phyloP scores from a whole-genome alignment of 2,113 vertebrate species.

The Odontesthes bonariensis region DNA sequence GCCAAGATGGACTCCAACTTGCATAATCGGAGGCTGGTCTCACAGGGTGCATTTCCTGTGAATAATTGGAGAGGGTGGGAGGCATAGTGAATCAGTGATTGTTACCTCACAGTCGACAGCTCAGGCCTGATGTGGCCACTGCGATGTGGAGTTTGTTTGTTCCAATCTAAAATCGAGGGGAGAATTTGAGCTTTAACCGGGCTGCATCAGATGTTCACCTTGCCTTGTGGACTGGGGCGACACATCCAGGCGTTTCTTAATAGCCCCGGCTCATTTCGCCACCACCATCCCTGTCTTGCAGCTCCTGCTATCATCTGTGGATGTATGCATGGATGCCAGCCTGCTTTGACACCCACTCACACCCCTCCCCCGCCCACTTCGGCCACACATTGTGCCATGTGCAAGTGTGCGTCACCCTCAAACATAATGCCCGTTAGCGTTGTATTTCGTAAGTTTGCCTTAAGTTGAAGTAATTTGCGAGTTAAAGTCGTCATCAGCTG shows the following conservation, averaged over 20 bases:
- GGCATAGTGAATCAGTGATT: slow-evolving; percentile 11
- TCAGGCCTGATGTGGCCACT: not conserved
- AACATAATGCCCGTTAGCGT: slow-evolving; percentile 40
- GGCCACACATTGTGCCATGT: slow-evolving; percentile 37
- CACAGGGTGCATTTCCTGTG: slow-evolving; percentile 49
- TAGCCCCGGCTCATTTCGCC: not conserved
- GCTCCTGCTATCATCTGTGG: slow-evolving; percentile 19
- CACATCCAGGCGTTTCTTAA: slow-evolving; percentile 20
- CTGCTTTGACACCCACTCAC: slow-evolving; percentile 50
- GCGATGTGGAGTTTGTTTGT: slow-evolving; percentile 1
- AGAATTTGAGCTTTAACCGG: no score
- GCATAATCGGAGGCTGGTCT: slow-evolving; percentile 34
- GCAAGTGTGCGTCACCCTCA: slow-evolving; percentile 48
- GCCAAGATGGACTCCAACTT: slow-evolving; percentile 1
- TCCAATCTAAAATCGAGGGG: not conserved
- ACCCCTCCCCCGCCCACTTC: not conserved
- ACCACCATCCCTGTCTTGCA: not conserved
- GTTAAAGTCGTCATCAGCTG: slow-evolving; percentile 6
- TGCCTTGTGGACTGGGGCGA: not conserved
- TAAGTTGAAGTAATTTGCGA: slow-evolving; percentile 13
- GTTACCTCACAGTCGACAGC: slow-evolving; percentile 1
- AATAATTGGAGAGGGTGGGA: slow-evolving; percentile 39
- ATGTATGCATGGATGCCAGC: slow-evolving; percentile 56
- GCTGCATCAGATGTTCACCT: not conserved
- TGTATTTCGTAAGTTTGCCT: no score